Evolutionary conservation across 92 coral and sea anemone genomes (phyloP).

Genomic region (Bergia sp.): DNA sequence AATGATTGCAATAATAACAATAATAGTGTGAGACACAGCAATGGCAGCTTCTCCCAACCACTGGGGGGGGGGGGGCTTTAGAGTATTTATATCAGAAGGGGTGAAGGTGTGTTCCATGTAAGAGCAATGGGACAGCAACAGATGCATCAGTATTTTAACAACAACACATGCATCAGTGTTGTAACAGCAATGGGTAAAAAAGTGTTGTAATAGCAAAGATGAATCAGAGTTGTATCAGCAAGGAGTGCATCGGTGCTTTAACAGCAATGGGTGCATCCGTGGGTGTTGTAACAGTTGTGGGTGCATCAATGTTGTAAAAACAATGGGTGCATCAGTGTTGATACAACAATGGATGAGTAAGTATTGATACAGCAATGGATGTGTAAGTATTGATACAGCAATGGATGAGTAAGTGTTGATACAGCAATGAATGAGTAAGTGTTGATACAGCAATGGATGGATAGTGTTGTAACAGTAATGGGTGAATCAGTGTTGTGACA

Average conservation of each 20-base stretch:
- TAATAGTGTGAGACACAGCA: not conserved
- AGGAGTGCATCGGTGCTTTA: not conserved
- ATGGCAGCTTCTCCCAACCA: no score
- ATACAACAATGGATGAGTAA: no score
- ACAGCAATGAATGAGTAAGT: not conserved
- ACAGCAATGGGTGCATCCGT: no score
- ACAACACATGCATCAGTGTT: not conserved
- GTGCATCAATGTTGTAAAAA: no score
- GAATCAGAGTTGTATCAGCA: not conserved
- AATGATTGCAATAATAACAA: not conserved
- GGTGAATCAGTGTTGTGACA: not conserved
- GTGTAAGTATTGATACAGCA: not conserved
- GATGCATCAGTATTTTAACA: not conserved
- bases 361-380: no score
- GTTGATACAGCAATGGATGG: not conserved
- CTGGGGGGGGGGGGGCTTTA: no score
- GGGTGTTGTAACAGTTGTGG: no score
- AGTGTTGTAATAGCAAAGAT: not conserved
- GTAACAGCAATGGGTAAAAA: not conserved
- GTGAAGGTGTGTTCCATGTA: not conserved
- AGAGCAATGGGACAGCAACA: not conserved
- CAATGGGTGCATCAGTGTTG: no score
- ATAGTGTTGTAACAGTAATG: no score
- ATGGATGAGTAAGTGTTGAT: not conserved
- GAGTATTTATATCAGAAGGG: not conserved